phyloP scores from a whole-genome alignment of 92 coral and sea anemone genomes.

The Phenganax subtilis region DNA sequence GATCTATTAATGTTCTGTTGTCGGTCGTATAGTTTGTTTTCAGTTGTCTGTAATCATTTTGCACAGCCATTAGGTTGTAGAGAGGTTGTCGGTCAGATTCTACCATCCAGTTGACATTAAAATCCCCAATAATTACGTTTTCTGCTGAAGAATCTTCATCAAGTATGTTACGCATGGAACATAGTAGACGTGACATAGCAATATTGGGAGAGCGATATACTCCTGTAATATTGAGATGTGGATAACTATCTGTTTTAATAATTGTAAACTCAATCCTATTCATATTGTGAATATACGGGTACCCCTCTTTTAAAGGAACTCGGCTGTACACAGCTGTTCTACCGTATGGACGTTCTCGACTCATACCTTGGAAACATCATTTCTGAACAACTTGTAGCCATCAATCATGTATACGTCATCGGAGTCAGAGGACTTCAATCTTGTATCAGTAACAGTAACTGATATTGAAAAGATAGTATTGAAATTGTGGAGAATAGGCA shows the following conservation, averaged over 20 bases:
- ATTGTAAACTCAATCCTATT: conserved; percentile 50
- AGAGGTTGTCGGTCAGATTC: conserved; percentile 42
- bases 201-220: conserved; percentile 60
- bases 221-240: conserved; percentile 33
- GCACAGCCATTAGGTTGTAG: background rate
- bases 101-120: conserved; percentile 57
- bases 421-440: conserved; percentile 45
- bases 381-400: conserved; percentile 40
- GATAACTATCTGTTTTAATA: conserved; percentile 51
- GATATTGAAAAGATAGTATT: no score
- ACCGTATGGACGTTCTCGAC: conserved; percentile 50
- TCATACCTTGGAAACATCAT: conserved; percentile 41
- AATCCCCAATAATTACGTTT: conserved; percentile 45
- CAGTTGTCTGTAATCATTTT: background rate
- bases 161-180: background rate
- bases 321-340: conserved; percentile 62
- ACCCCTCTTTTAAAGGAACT: conserved; percentile 55
- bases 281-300: conserved; percentile 51
- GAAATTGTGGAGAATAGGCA: no score
- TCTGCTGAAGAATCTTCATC: conserved; percentile 33
- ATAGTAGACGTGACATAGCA: conserved; percentile 42
- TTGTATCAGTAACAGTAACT: no score
- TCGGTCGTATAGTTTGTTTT: conserved; percentile 31
- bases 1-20: conserved; percentile 25
- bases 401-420: conserved; percentile 43